phyloP scores from a whole-genome alignment of 2,888 invertebrate genomes.

The Leptinotarsa juncta region DNA sequence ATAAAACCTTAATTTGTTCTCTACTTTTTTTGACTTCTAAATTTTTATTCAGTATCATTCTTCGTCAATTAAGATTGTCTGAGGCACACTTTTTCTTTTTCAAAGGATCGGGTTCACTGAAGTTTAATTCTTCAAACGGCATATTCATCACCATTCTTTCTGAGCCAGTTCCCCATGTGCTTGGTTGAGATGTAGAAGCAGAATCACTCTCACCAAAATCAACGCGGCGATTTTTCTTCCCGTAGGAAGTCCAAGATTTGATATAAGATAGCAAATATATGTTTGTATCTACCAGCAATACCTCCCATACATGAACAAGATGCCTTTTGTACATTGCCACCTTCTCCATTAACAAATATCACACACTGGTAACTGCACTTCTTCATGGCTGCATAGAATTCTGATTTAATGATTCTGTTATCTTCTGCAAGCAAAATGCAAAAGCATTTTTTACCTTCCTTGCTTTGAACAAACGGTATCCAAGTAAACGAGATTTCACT shows the following conservation, averaged over 20 bases:
- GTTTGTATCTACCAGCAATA: neutral
- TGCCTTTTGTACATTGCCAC: neutral
- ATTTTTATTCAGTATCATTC: neutral
- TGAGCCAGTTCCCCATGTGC: slow-evolving; percentile 3
- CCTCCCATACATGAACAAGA: neutral
- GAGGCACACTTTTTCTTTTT: slow-evolving; percentile 4
- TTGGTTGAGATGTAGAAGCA: slow-evolving; percentile 4
- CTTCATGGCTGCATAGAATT: neutral
- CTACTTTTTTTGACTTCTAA: neutral
- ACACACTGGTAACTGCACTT: neutral
- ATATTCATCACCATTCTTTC: slow-evolving; percentile 7
- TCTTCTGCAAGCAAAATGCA: neutral
- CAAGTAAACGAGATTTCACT: neutral
- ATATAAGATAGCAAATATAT: slow-evolving; percentile 2
- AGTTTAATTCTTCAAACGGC: slow-evolving; percentile 1
- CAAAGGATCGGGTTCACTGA: neutral
- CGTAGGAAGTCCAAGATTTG: neutral
- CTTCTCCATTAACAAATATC: neutral
- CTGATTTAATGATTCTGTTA: neutral
- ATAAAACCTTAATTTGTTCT: neutral
- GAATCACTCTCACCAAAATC: slow-evolving; percentile 4
- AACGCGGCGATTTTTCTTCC: neutral
- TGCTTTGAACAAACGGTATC: slow-evolving; percentile 3
- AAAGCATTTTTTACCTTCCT: slow-evolving; percentile 7
- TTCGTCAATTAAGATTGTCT: slow-evolving; percentile 1